These are phyloP conservation scores for Neopelma chrysocephalum DNA, from an alignment of 2,797 vertebrate species.

Conservation along the genomic window DNA sequence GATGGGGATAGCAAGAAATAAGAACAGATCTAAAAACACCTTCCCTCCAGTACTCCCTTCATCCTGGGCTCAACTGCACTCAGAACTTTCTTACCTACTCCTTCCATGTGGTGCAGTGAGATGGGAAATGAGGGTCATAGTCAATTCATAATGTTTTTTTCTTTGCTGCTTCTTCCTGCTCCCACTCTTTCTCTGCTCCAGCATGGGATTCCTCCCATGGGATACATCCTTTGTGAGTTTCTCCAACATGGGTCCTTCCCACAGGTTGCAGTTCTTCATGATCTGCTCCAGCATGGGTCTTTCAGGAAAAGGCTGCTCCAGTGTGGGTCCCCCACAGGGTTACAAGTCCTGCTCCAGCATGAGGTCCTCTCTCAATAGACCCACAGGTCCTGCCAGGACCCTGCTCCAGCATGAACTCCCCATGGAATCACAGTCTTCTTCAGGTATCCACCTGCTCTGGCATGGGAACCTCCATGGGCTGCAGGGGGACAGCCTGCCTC, in stretches of 20 bases:
- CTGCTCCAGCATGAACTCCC: fast-evolving
- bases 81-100: neutral
- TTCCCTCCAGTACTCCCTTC: fast-evolving
- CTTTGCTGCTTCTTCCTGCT: neutral
- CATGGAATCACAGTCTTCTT: neutral
- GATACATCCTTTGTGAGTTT: neutral
- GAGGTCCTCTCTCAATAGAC: fast-evolving
- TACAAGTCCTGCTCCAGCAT: fast-evolving
- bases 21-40: neutral
- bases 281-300: neutral
- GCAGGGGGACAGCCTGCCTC: fast-evolving
- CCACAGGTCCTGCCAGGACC: neutral
- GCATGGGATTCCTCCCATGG: fast-evolving
- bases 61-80: neutral
- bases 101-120: fast-evolving
- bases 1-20: neutral
- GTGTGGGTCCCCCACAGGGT: fast-evolving
- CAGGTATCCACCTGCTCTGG: neutral
- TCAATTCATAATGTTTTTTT: neutral
- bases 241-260: neutral
- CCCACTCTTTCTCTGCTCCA: neutral
- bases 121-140: fast-evolving
- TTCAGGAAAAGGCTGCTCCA: neutral
- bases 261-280: neutral
- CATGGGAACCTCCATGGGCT: fast-evolving